These are phyloP conservation scores for Urosaurus nigricauda DNA, from an alignment of 2,797 vertebrate genomes.

Conservation along the genomic window DNA sequence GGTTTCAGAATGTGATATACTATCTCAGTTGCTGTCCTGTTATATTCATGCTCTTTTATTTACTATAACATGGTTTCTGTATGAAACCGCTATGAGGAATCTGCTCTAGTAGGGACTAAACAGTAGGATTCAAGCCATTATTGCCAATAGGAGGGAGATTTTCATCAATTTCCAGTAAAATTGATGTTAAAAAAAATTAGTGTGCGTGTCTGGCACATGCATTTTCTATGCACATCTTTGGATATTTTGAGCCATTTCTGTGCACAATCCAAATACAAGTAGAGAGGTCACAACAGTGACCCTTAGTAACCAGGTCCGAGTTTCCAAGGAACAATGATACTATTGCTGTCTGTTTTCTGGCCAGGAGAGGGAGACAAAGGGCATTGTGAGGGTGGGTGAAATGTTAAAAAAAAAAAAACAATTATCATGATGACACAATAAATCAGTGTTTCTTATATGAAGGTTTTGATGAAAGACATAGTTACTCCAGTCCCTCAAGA, in stretches of 20 bases:
- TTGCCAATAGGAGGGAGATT: neutral
- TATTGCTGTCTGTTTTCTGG: slow-evolving; percentile 11
- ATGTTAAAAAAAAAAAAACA: slow-evolving; percentile 52
- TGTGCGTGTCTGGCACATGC: no score
- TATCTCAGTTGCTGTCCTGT: neutral
- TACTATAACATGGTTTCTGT: neutral
- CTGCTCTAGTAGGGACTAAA: no score
- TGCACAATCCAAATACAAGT: neutral
- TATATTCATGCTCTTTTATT: neutral
- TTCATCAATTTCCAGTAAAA: neutral
- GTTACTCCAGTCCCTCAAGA: slow-evolving; percentile 96
- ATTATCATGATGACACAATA: slow-evolving; percentile 69
- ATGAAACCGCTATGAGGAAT: neutral
- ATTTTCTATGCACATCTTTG: neutral
- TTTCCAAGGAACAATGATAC: slow-evolving; percentile 4
- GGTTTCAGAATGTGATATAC: neutral
- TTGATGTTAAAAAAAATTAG: no score
- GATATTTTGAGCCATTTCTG: neutral
- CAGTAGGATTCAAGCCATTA: no score
- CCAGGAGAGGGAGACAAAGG: slow-evolving; percentile 31
- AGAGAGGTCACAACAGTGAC: neutral
- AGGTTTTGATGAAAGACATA: slow-evolving; percentile 99
- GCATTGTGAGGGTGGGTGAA: slow-evolving; percentile 30
- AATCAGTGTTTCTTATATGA: slow-evolving; percentile 76
- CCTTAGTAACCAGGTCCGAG: neutral